Percentiles rank a stretch among this genome's conserved stretches.
Conservation (phyloP, 2,113 vertebrate species). For the Panthera uncia region DNA sequence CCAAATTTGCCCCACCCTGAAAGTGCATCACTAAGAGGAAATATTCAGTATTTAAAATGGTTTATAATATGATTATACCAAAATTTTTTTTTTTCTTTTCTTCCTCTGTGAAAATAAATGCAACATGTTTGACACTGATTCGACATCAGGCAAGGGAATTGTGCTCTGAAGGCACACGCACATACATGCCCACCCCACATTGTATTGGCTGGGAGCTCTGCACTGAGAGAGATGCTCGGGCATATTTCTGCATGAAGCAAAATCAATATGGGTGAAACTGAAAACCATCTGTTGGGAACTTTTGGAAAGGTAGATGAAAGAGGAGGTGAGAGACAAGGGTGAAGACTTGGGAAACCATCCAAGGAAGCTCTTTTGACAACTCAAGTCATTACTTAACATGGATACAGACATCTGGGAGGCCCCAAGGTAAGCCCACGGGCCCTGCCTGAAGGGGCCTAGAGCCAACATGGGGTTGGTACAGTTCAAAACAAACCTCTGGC, state of each 20-base stretch:
- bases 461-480: background rate
- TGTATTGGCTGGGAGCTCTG: background rate
- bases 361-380: slow-evolving; percentile 7
- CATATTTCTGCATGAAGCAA: slow-evolving; percentile 51
- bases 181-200: background rate
- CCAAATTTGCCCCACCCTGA: slow-evolving; percentile 61
- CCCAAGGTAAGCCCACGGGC: background rate
- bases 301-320: slow-evolving; percentile 42
- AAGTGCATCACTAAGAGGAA: slow-evolving; percentile 52
- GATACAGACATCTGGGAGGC: background rate
- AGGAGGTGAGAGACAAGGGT: background rate
- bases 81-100: background rate
- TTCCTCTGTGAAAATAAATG: slow-evolving; percentile 34
- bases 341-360: slow-evolving; percentile 49
- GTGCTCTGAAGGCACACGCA: background rate
- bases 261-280: slow-evolving; percentile 30
- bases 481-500: slow-evolving; percentile 1
- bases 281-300: slow-evolving; percentile 26
- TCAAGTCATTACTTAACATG: slow-evolving; percentile 2
- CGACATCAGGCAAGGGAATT: slow-evolving; percentile 8
- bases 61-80: slow-evolving; percentile 47
- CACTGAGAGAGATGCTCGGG: background rate
- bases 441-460: background rate
- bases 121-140: slow-evolving; percentile 28
- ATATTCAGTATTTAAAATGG: slow-evolving; percentile 66